Evolutionary conservation across 2,888 invertebrate genomes (phyloP), one percentile per base, ranked within the genome.

Genomic region (Drosophila siamana): DNA sequence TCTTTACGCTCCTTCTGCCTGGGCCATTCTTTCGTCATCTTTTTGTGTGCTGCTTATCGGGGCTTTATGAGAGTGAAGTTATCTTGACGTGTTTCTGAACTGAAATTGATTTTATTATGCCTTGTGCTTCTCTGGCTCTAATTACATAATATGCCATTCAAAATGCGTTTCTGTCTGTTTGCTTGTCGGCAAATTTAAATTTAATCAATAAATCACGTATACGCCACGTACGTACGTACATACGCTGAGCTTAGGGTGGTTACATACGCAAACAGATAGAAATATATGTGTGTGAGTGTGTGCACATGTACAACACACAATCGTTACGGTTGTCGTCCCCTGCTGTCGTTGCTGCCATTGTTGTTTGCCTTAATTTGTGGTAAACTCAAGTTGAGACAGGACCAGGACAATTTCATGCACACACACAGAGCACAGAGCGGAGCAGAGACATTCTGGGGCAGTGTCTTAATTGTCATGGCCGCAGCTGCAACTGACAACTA

Each of bases 131-230:
- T 48, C 38, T 63, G 66, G 48, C 63, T 69, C 76, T 77, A 82
- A 86, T 82, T 84, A 80, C 75, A 71, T 72, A 79, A 84, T 70
- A 51, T 70, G 66, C 47, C 68, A 74, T 71, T 66, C 47, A 71
- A 68, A 66, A 47, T 65, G 48, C 52, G 52, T 40, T 26, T 48
- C 9, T 50, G 52, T 48, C 13, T 60, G 43, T 50, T 70, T 63
- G 56, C 64, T 41, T 63, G 62, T 41, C 40, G 22, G 46, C 59
- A 62, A 70, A 76, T 80, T 86, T 77, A 62, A 84, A 86, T 74
- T 66, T 68, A 88, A 88, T 88, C 86, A 80, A 88, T 88, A 84
- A 69, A 86, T 88, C 72, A 73, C 63, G 72, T 65, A 80, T 78
- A 82, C 80, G 78, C 24, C 68, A 61, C 22, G 60, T 74, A 57